Evolutionary conservation across 2,888 invertebrate genomes (phyloP), one percentile per base, ranked within the genome.

Genomic region (Orchesellides sinensis): DNA sequence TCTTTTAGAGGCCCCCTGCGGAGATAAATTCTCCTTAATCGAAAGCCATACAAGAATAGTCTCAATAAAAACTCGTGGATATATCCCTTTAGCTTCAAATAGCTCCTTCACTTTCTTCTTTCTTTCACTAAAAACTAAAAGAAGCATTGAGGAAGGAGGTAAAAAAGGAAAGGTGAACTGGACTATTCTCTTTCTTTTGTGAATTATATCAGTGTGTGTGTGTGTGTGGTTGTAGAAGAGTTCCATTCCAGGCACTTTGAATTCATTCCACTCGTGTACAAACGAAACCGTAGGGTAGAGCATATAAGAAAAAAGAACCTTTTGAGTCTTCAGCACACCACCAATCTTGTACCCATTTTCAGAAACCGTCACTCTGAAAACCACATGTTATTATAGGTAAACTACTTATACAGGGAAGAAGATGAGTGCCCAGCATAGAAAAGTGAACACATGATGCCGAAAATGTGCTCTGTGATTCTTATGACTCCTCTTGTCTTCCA

Each of bases 1-100:
- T 85, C 84, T 85, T 83, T 87, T 86, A 87, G 86, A 85, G 87
- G 83, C 85, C 88, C 88, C 84, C 70, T 83, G 88, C 84, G 86
- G 83, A 87, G 87, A 88, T 88, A 88, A 88, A 88, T 88, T 88
- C 86, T 87, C 83, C 85, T 88, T 88, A 88, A 88, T 88, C 88
- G 88, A 87, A 87, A 88, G 86, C 86, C 86, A 85, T 86, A 85
- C 77, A 81, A 77, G 78, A 86, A 78, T 73, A 81, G 68, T 79
- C 82, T 83, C 86, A 88, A 88, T 88, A 88, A 88, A n/a, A 88
- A 86, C 84, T 83, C 85, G 85, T 40, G 56, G 73, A 80, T 73
- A n/a, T n/a, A n/a, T n/a, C 73, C 73, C 73, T 73, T 80, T 56
- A 68, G 72, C 80, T 49, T 73, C 63, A 65, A 59, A 72, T 79